Base-by-base conservation (phyloP, 2,888 invertebrate species). In the Celastrina argiolus region DNA sequence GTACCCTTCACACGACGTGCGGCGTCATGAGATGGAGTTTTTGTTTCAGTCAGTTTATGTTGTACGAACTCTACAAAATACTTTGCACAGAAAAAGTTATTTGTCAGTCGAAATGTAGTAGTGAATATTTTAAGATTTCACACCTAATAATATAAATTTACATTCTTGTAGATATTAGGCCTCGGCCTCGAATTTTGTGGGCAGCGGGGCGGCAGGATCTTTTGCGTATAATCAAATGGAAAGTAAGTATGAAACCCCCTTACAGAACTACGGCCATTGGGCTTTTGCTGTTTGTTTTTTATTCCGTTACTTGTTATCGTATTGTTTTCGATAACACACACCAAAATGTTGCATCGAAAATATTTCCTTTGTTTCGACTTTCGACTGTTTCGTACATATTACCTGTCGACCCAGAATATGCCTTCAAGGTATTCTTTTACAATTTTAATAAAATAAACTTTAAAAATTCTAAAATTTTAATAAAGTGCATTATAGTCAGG, bases 271-370 rank as follows among this genome's bases (percentile, higher is more conserved):
- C 26, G 51, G 22, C 12, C 14, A 61, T 39, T 39, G 18, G 22
- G 36, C 61, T 39, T 61, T 39, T 18, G 14, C 36, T 61, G 61
- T 61, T 61, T 61, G 61, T 61, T 61, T 61, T 61, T 39, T 36
- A 39, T 61, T 61, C 39, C 61, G 18, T 18, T 59, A 59, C 22
- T 61, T 34, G 18, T 36, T 59, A 59, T 59, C 61, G 39, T 22
- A 14, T 61, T 61, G 61, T 39, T 61, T 61, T 14, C 59, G 59
- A 59, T 59, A 51, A 51, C 22, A 22, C 16, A 51, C 22, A 51
- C 22, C 22, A 12, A 22, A 51, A 51, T 7, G 51, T 51, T 51
- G 18, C 18, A 51, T 51, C 8, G 45, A 51, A 16, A 7, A 22
- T 22, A 51, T 51, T 16, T 51, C 22, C 10, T 51, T 16, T 2